Base-by-base conservation (phyloP, 2,113 vertebrate species). In the Butastur rufipennis region DNA sequence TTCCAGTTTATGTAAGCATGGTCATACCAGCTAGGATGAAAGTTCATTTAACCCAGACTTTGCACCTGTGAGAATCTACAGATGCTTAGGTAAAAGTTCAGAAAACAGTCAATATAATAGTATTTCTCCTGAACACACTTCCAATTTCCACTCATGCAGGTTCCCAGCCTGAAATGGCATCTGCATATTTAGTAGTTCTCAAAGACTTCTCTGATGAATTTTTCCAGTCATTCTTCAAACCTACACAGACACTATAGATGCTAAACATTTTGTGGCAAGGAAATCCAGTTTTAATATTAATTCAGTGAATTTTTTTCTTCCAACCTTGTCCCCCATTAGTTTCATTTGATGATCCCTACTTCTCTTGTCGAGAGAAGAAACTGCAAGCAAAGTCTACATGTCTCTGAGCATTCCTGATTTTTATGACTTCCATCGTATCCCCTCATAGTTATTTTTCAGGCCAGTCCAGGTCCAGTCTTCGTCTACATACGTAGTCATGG, bases 11-110 rank as follows among this genome's bases (percentile, higher is more conserved):
- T 25, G 6, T 21, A 62, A 75, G 26, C 45, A 58, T 0, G 0
- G 40, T 22, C 17, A 26, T 10, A 53, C 12, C 1, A 1, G 0
- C 4, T 6, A 74, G 20, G 55, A 65, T 6, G 36, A 21, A 75
- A 43, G 43, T 50, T 63, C 19, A 31, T 81, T 79, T 73, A 88
- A 85, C 17, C 1, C 40, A 66, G 10, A n/a, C 70, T 84, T 55
- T 70, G 29, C 59, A 81, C 34, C 45, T 32, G 15, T 43, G 21
- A 65, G 43, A 62, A 32, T 13, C 48, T 56, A n/a, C 32, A 88
- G 40, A n/a, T 26, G 53, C n/a, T 67, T 10, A 38, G 8, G 12
- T 1, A 23, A 23, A 81, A 72, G 13, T 14, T 55, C 11, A 84
- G 73, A 81, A 68, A 5, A 1, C 40, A 36, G 47, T 32, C 40